Evolutionary conservation across 2,113 vertebrate species (phyloP).

Genomic region (Cyanocitta stelleri): DNA sequence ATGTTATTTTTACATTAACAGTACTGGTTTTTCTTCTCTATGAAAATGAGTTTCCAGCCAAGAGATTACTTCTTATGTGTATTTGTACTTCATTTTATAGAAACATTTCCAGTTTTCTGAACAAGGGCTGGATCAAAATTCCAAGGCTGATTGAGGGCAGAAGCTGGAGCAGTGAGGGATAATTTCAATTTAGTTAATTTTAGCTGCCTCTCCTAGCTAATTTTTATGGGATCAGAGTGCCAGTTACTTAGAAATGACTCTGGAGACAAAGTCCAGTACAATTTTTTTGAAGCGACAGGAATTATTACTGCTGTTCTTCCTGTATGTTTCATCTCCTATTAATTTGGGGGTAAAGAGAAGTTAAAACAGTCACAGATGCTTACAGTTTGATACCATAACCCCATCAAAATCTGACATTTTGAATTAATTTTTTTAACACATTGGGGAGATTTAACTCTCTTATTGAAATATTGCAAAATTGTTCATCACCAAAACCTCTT

Average conservation of each 20-base stretch:
- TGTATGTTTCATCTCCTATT: not conserved
- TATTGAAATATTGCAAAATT: not conserved
- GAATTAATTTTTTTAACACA: not conserved
- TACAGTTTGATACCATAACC: not conserved
- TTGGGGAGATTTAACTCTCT: not conserved
- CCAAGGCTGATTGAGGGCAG: not conserved
- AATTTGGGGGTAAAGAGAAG: not conserved
- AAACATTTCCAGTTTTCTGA: not conserved
- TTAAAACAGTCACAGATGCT: not conserved
- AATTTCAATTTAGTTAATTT: not conserved
- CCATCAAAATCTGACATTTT: not conserved
- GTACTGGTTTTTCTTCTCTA: not conserved
- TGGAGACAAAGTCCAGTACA: not conserved
- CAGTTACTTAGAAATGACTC: not conserved
- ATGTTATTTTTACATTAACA: not conserved
- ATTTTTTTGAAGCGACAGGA: not conserved
- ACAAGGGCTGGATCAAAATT: not conserved
- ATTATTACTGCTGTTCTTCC: not conserved
- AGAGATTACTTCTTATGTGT: not conserved
- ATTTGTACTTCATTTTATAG: not conserved
- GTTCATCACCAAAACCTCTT: conserved; percentile 3
- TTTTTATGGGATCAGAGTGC: not conserved
- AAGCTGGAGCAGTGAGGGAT: not conserved
- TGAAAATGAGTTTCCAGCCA: not conserved
- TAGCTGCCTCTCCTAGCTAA: not conserved